Base-by-base conservation (phyloP, 1,140 invertebrate genomes). In the Oedothorax gibbosus region DNA sequence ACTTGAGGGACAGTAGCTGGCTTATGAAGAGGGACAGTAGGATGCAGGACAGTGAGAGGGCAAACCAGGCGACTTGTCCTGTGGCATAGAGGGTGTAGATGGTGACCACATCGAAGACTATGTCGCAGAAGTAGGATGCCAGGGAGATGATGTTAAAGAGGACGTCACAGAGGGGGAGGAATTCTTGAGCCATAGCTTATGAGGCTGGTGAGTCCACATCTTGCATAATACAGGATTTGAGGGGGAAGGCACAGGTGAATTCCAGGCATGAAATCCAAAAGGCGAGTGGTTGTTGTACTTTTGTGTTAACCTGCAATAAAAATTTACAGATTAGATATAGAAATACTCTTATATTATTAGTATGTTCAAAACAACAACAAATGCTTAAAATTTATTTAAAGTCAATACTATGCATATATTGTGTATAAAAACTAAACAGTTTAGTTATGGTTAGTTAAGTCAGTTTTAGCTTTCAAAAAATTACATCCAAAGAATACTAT, bases 121-220 rank as follows among this genome's bases (percentile, higher is more conserved):
- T 93, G 92, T 96, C 95, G 91, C 95, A 97, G 90, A 97, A 97
- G 89, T 97, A 96, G 4, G 94, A 95, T n/a, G 95, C 95, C 71
- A 97, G 91, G 12, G 95, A 96, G 85, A 97, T 96, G 89, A 97
- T 95, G 90, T 97, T 97, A 91, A 97, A 97, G 9, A 97, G 91
- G 60, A 96, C 94, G 91, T 97, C 95, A 91, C 95, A 97, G 86
- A 97, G 92, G 84, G 95, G 95, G 89, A 96, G 91, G 89, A 96
- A 96, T 92, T 96, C 94, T 86, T 89, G 87, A 85, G 86, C 86
- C 86, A 87, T 87, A 85, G 77, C 77, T 64, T 83, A 80, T 12
- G 69, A 73, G 60, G 83, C 73, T 85, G 75, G 18, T 60, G 69
- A 85, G 83, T 85, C 83, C 66, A 68, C 83, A 85, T 85, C 83